These are phyloP conservation scores for Chorisops tibialis DNA, from an alignment of 2,888 invertebrate species.

Conservation along the genomic window DNA sequence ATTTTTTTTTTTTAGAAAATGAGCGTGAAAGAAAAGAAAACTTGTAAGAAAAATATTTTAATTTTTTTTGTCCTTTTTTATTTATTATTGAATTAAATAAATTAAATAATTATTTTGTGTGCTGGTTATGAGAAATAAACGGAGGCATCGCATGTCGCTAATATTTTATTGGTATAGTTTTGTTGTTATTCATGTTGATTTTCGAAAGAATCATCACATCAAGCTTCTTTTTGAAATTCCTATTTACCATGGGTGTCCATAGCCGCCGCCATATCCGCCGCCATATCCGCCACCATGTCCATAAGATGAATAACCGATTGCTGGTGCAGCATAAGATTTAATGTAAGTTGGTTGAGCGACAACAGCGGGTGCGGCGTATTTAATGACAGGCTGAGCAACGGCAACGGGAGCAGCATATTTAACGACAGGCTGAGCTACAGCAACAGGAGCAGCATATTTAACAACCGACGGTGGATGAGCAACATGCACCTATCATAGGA, in stretches of 20 bases:
- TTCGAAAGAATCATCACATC: constrained; percentile 14
- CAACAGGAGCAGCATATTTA: constrained; percentile 39
- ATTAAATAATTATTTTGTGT: constrained; percentile 14
- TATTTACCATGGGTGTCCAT: constrained; percentile 30
- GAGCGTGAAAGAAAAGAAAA: too few relatives aligned
- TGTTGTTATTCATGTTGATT: constrained; percentile 2
- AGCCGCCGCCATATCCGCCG: constrained; percentile 33
- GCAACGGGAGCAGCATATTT: constrained; percentile 35
- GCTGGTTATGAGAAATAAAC: not conserved
- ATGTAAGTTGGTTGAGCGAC: constrained; percentile 19
- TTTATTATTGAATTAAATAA: constrained; percentile 12
- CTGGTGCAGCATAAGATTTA: constrained; percentile 34
- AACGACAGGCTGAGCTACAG: constrained; percentile 27
- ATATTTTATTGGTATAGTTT: not conserved
- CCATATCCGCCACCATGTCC: constrained; percentile 26
- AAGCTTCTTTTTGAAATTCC: not conserved
- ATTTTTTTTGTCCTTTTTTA: too few relatives aligned
- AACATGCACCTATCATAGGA: constrained; percentile 39
- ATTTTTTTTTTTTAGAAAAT: too few relatives aligned
- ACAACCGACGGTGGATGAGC: constrained; percentile 42
- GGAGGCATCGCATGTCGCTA: not conserved
- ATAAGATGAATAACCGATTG: constrained; percentile 34
- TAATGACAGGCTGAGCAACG: constrained; percentile 34
- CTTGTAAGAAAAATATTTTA: too few relatives aligned
- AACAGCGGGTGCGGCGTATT: constrained; percentile 27